Conservation (phyloP, 1,140 invertebrate species). For the Drosophila seguyi region DNA sequence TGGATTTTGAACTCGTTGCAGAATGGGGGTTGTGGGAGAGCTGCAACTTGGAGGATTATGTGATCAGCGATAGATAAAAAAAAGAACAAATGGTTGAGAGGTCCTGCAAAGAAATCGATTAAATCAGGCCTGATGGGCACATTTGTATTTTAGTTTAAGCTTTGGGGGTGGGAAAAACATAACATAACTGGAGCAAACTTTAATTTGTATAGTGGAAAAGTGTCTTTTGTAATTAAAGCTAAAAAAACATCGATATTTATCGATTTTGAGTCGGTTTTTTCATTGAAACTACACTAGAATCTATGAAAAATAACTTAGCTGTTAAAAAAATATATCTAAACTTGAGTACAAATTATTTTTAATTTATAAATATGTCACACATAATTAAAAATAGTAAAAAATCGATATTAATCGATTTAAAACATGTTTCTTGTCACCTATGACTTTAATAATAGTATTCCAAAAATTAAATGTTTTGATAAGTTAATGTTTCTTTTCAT, state of each 20-base stretch:
- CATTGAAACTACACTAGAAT: no score
- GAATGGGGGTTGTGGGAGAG: background rate
- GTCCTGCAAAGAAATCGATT: background rate
- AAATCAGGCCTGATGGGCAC: no score
- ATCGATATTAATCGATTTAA: background rate
- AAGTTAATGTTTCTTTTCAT: background rate
- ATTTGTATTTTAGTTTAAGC: background rate
- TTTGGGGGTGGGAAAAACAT: background rate
- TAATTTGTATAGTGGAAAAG: background rate
- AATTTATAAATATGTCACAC: no score
- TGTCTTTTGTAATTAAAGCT: background rate
- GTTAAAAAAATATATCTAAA: no score
- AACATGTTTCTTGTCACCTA: background rate
- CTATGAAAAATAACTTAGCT: no score
- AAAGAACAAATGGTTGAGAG: constrained; percentile 8
- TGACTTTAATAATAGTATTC: no score
- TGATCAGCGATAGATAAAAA: constrained; percentile 38
- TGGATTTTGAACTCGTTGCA: constrained; percentile 15
- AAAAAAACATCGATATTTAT: background rate
- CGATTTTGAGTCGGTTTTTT: no score
- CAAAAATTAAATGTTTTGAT: no score
- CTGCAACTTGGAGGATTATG: constrained; percentile 30
- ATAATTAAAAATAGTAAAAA: background rate
- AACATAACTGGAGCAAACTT: no score
- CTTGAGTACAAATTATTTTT: no score